These are phyloP conservation scores for Engraulis encrasicolus DNA, from an alignment of 2,113 vertebrate species.

Conservation along the genomic window DNA sequence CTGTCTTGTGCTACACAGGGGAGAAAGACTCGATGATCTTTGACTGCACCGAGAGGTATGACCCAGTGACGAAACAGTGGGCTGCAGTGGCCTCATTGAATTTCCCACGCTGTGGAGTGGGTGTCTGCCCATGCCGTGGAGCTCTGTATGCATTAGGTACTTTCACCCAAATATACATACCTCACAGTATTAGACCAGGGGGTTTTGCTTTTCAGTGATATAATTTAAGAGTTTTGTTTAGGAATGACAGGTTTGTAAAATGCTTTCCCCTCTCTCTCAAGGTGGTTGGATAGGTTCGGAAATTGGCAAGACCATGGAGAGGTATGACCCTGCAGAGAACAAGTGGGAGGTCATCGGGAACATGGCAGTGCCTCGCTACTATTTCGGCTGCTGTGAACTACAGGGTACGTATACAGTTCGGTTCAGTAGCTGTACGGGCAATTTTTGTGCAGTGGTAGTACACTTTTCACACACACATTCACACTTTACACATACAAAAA, in stretches of 20 bases:
- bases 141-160: slow-evolving; percentile 96
- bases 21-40: slow-evolving; percentile 98
- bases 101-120: slow-evolving; percentile 91
- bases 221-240: not conserved
- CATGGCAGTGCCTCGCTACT: slow-evolving; percentile 92
- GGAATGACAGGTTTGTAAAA: not conserved
- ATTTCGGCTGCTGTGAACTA: slow-evolving; percentile 96
- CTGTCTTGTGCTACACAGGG: slow-evolving; percentile 67
- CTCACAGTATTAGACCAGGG: too few species aligned
- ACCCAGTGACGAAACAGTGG: slow-evolving; percentile 97
- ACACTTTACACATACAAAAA: too few species aligned
- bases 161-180: too few species aligned
- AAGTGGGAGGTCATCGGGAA: slow-evolving; percentile 92
- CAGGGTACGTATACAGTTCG: slow-evolving; percentile 79
- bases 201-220: slow-evolving; percentile 19
- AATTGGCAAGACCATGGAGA: slow-evolving; percentile 95
- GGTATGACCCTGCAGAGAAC: slow-evolving; percentile 94
- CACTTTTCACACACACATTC: too few species aligned
- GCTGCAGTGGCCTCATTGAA: slow-evolving; percentile 91
- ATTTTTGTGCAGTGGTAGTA: too few species aligned
- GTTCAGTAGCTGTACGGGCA: too few species aligned
- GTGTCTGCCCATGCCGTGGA: slow-evolving; percentile 90
- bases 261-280: slow-evolving; percentile 54
- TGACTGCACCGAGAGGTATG: slow-evolving; percentile 94
- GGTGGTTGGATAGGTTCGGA: slow-evolving; percentile 96